phyloP scores from a whole-genome alignment of 2,113 vertebrate genomes.

The Tragelaphus imberbis region DNA sequence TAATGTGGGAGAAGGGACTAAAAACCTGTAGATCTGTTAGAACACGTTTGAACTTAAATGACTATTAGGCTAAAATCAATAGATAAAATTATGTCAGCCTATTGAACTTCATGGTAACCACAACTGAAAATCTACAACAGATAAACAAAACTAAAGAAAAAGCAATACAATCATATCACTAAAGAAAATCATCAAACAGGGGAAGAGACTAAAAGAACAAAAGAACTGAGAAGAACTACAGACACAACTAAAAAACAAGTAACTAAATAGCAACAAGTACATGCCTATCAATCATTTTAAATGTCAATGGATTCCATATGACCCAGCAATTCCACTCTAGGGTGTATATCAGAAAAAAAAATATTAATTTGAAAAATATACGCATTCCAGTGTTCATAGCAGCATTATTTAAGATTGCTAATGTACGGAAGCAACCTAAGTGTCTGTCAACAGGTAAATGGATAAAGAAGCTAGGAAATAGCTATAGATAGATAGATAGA shows the following conservation, averaged over 20 bases:
- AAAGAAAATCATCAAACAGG: background rate
- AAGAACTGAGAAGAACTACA: background rate
- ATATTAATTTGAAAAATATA: background rate
- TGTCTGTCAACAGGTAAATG: background rate
- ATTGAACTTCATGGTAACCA: background rate
- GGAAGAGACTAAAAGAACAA: background rate
- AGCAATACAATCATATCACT: background rate
- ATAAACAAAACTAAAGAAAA: background rate
- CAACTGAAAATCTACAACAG: background rate
- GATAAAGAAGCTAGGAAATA: background rate
- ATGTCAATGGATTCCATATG: background rate
- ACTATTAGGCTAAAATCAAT: background rate
- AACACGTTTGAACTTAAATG: background rate
- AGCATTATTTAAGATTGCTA: background rate
- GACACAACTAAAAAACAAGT: background rate
- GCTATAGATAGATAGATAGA: background rate
- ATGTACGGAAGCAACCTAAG: background rate
- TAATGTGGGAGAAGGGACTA: background rate
- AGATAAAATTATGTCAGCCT: background rate
- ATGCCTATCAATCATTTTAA: background rate
- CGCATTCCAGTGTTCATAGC: background rate
- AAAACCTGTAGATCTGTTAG: background rate
- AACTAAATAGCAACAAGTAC: background rate
- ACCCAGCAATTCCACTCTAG: background rate
- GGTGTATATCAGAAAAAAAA: background rate